Conservation (phyloP, 2,113 vertebrate genomes). For the Pseudopipra pipra region DNA sequence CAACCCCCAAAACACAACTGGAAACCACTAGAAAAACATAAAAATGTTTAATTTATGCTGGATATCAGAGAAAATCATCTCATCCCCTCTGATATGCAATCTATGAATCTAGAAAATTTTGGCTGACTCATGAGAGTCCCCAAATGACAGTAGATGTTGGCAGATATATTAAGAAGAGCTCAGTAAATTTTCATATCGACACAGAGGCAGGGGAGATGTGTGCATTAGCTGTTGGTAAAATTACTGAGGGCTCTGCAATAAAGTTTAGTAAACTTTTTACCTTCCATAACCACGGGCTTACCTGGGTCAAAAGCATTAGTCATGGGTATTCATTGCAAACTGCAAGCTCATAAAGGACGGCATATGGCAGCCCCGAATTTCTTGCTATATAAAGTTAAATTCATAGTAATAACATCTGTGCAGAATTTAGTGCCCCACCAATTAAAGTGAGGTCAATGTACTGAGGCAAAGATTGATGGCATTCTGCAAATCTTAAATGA, state of each 20-base stretch:
- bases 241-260: neutral
- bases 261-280: conserved; percentile 58
- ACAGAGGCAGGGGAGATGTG: neutral
- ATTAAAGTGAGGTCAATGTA: conserved; percentile 4
- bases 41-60: neutral
- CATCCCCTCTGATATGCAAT: neutral
- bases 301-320: conserved; percentile 49
- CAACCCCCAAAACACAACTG: neutral
- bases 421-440: conserved; percentile 46
- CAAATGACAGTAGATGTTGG: neutral
- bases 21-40: neutral
- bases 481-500: conserved; percentile 1
- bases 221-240: neutral
- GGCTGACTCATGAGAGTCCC: neutral
- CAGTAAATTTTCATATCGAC: neutral
- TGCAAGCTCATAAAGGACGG: conserved; percentile 34
- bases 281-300: conserved; percentile 7
- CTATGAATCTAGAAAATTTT: neutral
- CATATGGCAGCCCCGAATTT: conserved; percentile 46
- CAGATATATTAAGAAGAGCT: neutral
- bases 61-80: neutral
- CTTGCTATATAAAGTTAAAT: conserved; percentile 53
- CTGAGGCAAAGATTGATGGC: conserved; percentile 31
- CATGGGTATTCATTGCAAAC: conserved; percentile 48
- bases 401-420: conserved; percentile 54